These are phyloP conservation scores for Nixonia krombeini DNA, from an alignment of 1,140 invertebrate genomes.

Conservation along the genomic window DNA sequence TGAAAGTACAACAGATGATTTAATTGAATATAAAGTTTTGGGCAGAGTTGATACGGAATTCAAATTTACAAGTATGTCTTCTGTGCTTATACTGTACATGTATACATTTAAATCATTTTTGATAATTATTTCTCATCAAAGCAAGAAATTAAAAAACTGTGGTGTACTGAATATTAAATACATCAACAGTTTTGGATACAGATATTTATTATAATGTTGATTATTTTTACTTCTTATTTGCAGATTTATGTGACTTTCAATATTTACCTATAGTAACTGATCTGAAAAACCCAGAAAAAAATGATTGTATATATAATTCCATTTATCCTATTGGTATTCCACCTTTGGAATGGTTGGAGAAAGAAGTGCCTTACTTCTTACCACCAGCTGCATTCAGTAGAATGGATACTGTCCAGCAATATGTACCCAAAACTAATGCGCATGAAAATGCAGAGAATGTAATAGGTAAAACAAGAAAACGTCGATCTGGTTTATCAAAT, in stretches of 20 bases:
- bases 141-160: too few species aligned
- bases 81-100: too few species aligned
- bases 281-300: constrained; percentile 58
- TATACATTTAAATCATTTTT: constrained; percentile 30
- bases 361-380: constrained; percentile 78
- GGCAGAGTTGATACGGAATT: constrained; percentile 80
- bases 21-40: constrained; percentile 73
- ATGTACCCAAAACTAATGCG: constrained; percentile 62
- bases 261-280: constrained; percentile 81
- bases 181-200: too few species aligned
- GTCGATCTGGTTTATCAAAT: constrained; percentile 73
- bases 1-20: constrained; percentile 46
- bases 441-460: constrained; percentile 62
- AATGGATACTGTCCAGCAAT: constrained; percentile 78
- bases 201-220: constrained; percentile 24
- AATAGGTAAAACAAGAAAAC: constrained; percentile 72
- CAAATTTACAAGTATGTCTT: constrained; percentile 84
- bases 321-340: constrained; percentile 78
- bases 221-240: constrained; percentile 53
- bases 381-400: constrained; percentile 84
- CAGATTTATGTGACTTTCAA: constrained; percentile 92
- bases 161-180: too few species aligned
- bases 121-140: too few species aligned
- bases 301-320: constrained; percentile 76
- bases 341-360: constrained; percentile 75